Evolutionary conservation across 2,113 vertebrate genomes (phyloP).

Genomic region (Apaloderma vittatum): DNA sequence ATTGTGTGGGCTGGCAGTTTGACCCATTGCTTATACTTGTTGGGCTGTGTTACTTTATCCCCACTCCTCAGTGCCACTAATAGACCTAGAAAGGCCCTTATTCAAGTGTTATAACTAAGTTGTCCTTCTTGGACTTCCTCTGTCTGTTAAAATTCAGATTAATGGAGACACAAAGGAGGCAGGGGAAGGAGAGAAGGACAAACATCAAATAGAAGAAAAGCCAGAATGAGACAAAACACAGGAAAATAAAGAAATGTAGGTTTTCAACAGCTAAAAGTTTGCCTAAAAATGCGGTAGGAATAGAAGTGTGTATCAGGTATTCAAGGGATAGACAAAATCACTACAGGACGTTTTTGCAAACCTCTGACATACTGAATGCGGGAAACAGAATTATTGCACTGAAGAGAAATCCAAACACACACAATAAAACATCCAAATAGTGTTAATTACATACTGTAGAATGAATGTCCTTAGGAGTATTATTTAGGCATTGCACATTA

Average conservation of each 20-base stretch:
- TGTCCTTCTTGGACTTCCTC: neutral
- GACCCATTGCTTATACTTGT: neutral
- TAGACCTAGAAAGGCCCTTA: neutral
- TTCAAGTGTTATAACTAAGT: neutral
- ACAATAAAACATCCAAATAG: neutral
- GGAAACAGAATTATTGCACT: neutral
- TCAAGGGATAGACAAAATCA: neutral
- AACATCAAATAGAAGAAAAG: neutral
- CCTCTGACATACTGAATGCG: neutral
- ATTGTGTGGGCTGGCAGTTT: neutral
- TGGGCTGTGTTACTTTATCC: neutral
- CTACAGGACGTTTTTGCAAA: neutral
- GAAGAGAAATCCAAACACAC: neutral
- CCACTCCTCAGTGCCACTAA: neutral
- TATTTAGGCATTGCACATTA: neutral
- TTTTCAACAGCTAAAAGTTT: neutral
- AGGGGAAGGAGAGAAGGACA: neutral
- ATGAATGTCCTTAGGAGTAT: neutral
- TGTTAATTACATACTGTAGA: neutral
- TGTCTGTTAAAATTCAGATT: neutral
- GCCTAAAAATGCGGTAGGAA: neutral
- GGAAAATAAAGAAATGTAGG: neutral
- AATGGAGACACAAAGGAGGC: neutral
- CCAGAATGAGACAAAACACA: rapidly evolving
- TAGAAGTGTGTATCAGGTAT: neutral